A percentile compares a stretch with the other conserved stretches of the same genome.
phyloP scores from a whole-genome alignment of 2,888 invertebrate genomes.

The Drosophila nigritarsus region DNA sequence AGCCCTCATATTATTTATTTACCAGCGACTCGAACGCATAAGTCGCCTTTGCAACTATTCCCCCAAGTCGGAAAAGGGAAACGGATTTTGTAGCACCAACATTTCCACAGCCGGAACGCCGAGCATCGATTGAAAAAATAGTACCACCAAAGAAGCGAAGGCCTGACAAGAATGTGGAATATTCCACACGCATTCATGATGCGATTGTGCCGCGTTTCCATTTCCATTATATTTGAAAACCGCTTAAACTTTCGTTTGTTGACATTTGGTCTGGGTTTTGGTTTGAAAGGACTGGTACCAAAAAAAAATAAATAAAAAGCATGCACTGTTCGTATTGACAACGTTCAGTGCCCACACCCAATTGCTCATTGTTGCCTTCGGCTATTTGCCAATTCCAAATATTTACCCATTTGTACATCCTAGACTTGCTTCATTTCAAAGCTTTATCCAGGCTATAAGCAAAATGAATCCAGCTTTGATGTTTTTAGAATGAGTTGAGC shows the following conservation, averaged over 20 bases:
- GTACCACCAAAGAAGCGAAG: conserved; percentile 20
- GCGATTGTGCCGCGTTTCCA: conserved; percentile 6
- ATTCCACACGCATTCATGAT: conserved; percentile 15
- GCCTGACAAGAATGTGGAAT: not conserved
- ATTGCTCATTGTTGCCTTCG: conserved; percentile 13
- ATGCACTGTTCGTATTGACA: not conserved
- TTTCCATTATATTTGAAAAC: conserved; percentile 18
- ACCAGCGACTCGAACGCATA: conserved; percentile 27
- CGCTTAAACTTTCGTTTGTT: conserved; percentile 31
- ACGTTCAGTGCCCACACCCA: not conserved
- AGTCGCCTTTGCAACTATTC: conserved; percentile 58
- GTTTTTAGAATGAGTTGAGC: not conserved
- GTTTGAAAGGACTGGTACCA: not conserved
- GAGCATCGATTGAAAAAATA: conserved; percentile 24
- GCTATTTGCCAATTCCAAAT: conserved; percentile 36
- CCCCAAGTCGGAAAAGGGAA: conserved; percentile 51
- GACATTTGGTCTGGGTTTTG: not conserved
- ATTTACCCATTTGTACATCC: conserved; percentile 5
- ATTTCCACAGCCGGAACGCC: conserved; percentile 21
- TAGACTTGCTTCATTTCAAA: not conserved
- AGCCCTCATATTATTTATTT: conserved; percentile 50
- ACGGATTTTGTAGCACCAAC: conserved; percentile 57
- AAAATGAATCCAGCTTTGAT: not conserved
- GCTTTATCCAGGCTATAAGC: not conserved
- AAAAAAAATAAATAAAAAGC: not conserved